Percentiles rank a stretch among this genome's conserved stretches.
Evolutionary conservation across 1,140 invertebrate species (phyloP).

Genomic region (Ceratina japonica): DNA sequence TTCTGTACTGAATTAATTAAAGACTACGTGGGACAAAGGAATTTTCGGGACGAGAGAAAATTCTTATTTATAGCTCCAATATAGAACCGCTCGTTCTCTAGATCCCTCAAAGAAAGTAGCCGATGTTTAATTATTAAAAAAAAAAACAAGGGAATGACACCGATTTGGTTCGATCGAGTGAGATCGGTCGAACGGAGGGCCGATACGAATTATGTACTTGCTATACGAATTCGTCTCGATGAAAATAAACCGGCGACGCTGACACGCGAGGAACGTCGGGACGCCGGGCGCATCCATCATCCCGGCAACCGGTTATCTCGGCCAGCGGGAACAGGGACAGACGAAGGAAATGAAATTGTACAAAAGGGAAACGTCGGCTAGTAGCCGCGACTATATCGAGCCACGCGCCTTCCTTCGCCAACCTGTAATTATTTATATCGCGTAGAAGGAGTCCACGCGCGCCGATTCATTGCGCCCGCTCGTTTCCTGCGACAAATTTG

Average conservation of each 20-base stretch:
- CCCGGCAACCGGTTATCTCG: constrained; percentile 64
- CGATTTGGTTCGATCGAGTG: too few relatives aligned
- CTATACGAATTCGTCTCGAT: constrained; percentile 20
- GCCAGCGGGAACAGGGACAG: constrained; percentile 24
- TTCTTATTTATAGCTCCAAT: too few relatives aligned
- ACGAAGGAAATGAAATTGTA: constrained; percentile 39
- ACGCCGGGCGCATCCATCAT: constrained; percentile 71
- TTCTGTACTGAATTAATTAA: constrained; percentile 10
- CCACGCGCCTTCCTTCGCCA: constrained; percentile 22
- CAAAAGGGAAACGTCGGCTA: constrained; percentile 18
- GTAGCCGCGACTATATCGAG: constrained; percentile 38
- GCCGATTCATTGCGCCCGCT: too few relatives aligned
- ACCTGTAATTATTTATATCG: constrained; percentile 43
- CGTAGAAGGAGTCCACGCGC: not conserved
- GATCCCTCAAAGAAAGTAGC: too few relatives aligned
- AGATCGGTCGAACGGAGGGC: constrained; percentile 12
- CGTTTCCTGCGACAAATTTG: too few relatives aligned
- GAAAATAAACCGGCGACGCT: constrained; percentile 74
- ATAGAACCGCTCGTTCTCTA: too few relatives aligned
- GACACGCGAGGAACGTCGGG: constrained; percentile 70
- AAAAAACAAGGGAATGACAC: too few relatives aligned
- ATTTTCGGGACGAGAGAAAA: not conserved
- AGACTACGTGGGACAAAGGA: not conserved
- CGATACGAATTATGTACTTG: constrained; percentile 68
- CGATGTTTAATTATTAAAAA: too few relatives aligned